A percentile compares a stretch with the other conserved stretches of the same genome.
Evolutionary conservation across 2,797 vertebrate species (phyloP).

Genomic region (Aulostomus chinensis): DNA sequence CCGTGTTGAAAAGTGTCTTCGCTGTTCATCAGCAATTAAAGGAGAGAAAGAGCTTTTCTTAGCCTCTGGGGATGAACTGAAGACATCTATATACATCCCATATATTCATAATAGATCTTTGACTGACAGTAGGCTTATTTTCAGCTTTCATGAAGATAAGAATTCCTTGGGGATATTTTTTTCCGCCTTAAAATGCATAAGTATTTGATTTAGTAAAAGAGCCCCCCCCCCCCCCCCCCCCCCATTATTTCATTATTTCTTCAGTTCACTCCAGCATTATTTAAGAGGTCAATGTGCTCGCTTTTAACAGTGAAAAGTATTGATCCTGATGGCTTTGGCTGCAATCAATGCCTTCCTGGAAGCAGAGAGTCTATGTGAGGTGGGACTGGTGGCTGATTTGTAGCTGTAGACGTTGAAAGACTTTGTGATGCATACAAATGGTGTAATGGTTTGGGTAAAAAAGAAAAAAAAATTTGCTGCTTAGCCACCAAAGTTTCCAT

Average conservation of each 20-base stretch:
- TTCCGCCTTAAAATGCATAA: constrained; percentile 28
- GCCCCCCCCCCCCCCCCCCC: too few species aligned
- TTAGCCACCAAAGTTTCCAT: too few species aligned
- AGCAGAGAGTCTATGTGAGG: constrained; percentile 25
- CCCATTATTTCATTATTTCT: constrained; percentile 18
- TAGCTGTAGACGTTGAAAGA: constrained; percentile 19
- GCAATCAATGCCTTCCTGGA: constrained; percentile 62
- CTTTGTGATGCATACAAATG: too few species aligned
- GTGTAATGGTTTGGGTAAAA: too few species aligned
- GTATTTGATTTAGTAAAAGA: constrained; percentile 19
- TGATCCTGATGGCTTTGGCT: constrained; percentile 47
- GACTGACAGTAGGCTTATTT: background rate
- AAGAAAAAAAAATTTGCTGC: too few species aligned
- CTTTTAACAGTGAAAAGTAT: constrained; percentile 58
- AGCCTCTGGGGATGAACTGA: constrained; percentile 8
- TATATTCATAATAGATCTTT: constrained; percentile 7
- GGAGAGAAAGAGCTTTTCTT: constrained; percentile 19
- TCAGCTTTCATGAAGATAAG: too few species aligned
- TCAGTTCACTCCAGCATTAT: constrained; percentile 27
- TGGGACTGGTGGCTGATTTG: constrained; percentile 44
- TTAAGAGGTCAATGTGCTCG: constrained; percentile 46
- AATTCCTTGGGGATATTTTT: constrained; percentile 13
- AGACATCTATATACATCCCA: constrained; percentile 13
- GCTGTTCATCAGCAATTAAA: constrained; percentile 37
- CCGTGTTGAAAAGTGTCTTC: constrained; percentile 29